A percentile compares a stretch with the other conserved stretches of the same genome.
Conservation (phyloP, 2,797 vertebrate species). For the Selene dorsalis region DNA sequence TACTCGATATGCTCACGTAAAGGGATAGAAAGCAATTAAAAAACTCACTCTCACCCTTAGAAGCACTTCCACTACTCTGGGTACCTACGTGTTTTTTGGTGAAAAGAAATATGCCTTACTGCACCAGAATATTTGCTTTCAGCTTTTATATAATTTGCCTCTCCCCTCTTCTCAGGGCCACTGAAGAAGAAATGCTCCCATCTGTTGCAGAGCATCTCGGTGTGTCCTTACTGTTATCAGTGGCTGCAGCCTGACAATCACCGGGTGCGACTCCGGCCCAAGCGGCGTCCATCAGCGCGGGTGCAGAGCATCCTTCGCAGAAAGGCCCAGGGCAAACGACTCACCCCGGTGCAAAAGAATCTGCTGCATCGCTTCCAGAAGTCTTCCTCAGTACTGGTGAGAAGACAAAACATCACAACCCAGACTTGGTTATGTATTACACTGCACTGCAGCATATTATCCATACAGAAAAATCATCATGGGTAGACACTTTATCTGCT, state of each 20-base stretch:
- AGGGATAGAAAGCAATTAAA: background rate
- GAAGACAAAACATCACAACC: conserved; percentile 54
- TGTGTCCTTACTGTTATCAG: conserved; percentile 91
- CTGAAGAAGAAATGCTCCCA: conserved; percentile 51
- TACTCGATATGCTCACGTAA: background rate
- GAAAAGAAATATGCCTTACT: background rate
- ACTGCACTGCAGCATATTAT: conserved; percentile 48
- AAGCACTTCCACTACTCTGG: background rate
- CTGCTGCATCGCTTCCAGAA: conserved; percentile 87
- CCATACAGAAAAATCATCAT: conserved; percentile 21
- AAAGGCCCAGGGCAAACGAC: conserved; percentile 81
- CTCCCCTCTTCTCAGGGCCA: conserved; percentile 32
- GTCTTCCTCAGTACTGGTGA: conserved; percentile 89
- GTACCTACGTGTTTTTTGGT: background rate
- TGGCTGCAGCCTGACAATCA: conserved; percentile 85
- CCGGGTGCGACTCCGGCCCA: conserved; percentile 88
- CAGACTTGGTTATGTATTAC: background rate
- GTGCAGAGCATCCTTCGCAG: conserved; percentile 86
- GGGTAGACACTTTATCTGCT: background rate
- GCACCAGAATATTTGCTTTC: background rate
- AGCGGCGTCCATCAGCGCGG: conserved; percentile 82
- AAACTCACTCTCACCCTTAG: background rate
- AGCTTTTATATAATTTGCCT: background rate
- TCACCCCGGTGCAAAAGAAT: conserved; percentile 86
- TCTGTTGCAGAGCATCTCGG: conserved; percentile 46